Conservation (phyloP, 2,113 vertebrate species). For the Antechinus flavipes region DNA sequence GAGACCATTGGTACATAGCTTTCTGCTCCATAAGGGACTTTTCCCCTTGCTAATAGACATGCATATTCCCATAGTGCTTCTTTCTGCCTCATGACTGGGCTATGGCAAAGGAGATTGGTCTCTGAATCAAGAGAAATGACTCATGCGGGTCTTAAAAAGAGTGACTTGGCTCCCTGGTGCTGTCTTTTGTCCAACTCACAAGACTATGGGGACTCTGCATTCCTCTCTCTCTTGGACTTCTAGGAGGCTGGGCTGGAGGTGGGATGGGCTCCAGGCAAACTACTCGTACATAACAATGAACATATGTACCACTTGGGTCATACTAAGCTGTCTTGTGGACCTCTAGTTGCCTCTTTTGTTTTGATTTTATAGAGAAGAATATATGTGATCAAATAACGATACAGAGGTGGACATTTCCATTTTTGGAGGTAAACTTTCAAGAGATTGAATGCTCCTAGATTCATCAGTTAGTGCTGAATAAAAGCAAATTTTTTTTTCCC, state of each 20-base stretch:
- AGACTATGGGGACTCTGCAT: too few relatives aligned
- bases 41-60: background rate
- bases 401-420: background rate
- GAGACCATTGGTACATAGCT: background rate
- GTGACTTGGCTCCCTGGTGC: background rate
- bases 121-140: background rate
- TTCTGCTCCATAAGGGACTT: background rate
- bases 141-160: background rate
- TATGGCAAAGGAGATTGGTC: background rate
- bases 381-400: background rate
- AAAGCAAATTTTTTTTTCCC: background rate
- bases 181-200: background rate
- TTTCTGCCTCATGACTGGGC: background rate
- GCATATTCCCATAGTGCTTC: background rate
- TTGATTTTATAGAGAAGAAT: background rate
- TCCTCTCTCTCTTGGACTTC: background rate
- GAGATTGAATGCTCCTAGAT: background rate
- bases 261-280: background rate
- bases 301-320: background rate
- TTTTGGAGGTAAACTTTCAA: background rate
- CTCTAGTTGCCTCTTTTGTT: background rate
- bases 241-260: background rate
- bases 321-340: background rate
- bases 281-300: background rate
- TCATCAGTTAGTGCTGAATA: background rate